Evolutionary conservation across 2,888 invertebrate species (phyloP).

Genomic region (Synanthedon tipuliformis): DNA sequence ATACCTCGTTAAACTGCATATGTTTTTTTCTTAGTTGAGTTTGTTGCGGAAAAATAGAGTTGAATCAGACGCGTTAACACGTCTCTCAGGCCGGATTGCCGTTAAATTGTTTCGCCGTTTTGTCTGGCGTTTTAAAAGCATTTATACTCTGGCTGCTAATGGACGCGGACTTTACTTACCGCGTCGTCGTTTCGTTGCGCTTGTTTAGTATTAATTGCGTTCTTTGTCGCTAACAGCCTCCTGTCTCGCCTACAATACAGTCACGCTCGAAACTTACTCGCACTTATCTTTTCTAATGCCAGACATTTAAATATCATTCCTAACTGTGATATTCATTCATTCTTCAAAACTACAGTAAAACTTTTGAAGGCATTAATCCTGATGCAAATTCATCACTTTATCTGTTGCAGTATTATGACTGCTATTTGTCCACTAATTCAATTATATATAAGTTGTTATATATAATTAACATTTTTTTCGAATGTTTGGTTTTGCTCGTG

Average conservation of each 20-base stretch:
- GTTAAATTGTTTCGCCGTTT: conserved; percentile 42
- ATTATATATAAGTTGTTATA: too few species aligned
- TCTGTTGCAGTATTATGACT: too few species aligned
- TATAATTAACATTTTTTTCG: too few species aligned
- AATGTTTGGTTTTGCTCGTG: too few species aligned
- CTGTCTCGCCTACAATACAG: background rate
- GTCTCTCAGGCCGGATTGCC: conserved; percentile 7
- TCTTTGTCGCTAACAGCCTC: conserved; percentile 45
- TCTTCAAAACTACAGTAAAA: too few species aligned
- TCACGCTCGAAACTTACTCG: background rate
- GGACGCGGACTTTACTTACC: conserved; percentile 47
- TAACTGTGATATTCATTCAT: too few species aligned
- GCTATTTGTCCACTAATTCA: too few species aligned
- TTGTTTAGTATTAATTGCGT: conserved; percentile 61
- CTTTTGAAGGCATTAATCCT: too few species aligned
- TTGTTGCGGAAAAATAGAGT: conserved; percentile 25
- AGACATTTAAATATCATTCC: too few species aligned
- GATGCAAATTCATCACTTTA: too few species aligned
- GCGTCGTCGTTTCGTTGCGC: conserved; percentile 29
- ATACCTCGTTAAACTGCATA: too few species aligned
- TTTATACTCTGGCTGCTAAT: conserved; percentile 36
- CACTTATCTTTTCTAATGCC: too few species aligned
- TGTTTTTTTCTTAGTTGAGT: background rate
- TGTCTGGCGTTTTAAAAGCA: conserved; percentile 34
- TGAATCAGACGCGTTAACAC: conserved; percentile 41